Percentiles rank a stretch among this genome's conserved stretches.
phyloP scores from a whole-genome alignment of 2,888 invertebrate species.

The Ganaspis brasiliensis region DNA sequence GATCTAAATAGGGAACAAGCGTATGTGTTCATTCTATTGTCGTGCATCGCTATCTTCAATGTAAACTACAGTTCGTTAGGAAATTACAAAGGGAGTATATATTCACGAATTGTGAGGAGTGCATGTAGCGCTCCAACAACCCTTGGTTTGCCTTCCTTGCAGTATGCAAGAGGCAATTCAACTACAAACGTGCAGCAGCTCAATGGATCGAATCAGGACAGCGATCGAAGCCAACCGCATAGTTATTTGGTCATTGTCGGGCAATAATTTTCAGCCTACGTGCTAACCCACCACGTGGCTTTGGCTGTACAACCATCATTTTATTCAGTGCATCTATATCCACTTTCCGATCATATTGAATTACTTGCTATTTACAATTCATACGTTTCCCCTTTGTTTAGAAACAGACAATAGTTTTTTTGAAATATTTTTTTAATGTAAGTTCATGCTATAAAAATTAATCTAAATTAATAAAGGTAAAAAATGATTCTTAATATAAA shows the following conservation, averaged over 20 bases:
- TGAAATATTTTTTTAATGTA: too few species aligned
- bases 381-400: too few species aligned
- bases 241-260: slow-evolving; percentile 64
- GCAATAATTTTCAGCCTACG: slow-evolving; percentile 59
- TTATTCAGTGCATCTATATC: neutral
- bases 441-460: too few species aligned
- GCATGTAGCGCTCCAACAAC: slow-evolving; percentile 4
- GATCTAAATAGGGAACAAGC: neutral
- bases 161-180: slow-evolving; percentile 35
- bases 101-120: slow-evolving; percentile 3
- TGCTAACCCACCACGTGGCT: slow-evolving; percentile 49
- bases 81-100: slow-evolving; percentile 33
- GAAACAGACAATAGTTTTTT: too few species aligned
- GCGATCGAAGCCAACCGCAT: slow-evolving; percentile 26
- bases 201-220: slow-evolving; percentile 48
- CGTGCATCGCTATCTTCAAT: slow-evolving; percentile 14
- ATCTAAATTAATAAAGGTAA: too few species aligned
- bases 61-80: slow-evolving; percentile 23
- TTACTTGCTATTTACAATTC: neutral
- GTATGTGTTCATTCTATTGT: neutral
- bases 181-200: slow-evolving; percentile 41
- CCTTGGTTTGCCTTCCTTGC: slow-evolving; percentile 39
- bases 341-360: neutral
- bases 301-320: neutral
- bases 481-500: too few species aligned